phyloP scores from a whole-genome alignment of 2,888 invertebrate species.

The Kuschelorhynchus macadamiae region DNA sequence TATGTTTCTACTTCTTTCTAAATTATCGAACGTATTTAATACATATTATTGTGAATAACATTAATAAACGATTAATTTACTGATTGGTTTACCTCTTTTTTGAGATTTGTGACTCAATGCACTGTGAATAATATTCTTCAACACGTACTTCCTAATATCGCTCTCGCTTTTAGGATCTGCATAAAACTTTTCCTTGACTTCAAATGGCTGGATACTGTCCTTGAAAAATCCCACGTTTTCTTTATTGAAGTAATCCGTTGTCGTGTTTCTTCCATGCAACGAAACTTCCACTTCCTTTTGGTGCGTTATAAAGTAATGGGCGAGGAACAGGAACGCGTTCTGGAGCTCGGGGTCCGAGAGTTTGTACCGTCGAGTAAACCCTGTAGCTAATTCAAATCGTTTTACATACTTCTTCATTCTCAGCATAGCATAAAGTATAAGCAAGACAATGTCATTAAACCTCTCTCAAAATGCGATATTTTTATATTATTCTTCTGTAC shows the following conservation, averaged over 20 bases:
- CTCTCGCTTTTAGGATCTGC: conserved; percentile 54
- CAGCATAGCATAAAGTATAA: not conserved
- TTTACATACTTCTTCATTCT: not conserved
- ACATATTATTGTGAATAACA: too few species aligned
- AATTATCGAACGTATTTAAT: too few species aligned
- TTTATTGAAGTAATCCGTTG: conserved; percentile 55
- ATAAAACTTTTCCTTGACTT: conserved; percentile 45
- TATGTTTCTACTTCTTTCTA: too few species aligned
- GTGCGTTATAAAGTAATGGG: conserved; percentile 55
- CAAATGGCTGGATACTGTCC: conserved; percentile 30
- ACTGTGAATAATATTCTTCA: conserved; percentile 77
- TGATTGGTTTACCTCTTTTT: conserved; percentile 49
- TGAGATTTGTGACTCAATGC: conserved; percentile 73
- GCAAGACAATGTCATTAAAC: too few species aligned
- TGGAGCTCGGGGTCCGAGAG: conserved; percentile 48
- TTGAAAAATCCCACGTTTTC: conserved; percentile 44
- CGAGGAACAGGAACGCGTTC: conserved; percentile 56
- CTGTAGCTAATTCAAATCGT: not conserved
- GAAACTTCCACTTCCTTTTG: conserved; percentile 52
- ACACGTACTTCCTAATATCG: conserved; percentile 72
- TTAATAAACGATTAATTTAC: too few species aligned
- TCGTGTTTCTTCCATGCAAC: conserved; percentile 53
- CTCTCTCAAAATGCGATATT: too few species aligned
- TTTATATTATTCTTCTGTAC: too few species aligned
- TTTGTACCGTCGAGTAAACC: conserved; percentile 23